These are phyloP conservation scores for Furnarius figulus DNA, from an alignment of 2,113 vertebrate species.

Conservation along the genomic window DNA sequence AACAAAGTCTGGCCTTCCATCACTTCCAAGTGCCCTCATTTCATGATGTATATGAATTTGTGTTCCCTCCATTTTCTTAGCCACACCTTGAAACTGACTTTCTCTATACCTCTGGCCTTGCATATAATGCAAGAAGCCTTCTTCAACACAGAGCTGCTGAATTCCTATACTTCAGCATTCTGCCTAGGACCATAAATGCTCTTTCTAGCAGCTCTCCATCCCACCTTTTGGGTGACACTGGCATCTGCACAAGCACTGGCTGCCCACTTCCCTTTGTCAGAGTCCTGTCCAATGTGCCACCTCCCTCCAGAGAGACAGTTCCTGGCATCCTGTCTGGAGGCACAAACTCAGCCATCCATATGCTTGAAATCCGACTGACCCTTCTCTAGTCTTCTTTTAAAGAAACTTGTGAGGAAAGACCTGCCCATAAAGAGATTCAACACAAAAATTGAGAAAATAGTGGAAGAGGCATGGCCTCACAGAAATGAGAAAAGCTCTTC, in stretches of 20 bases:
- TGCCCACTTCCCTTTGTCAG: not conserved
- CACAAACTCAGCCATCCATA: not conserved
- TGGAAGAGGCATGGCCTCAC: not conserved
- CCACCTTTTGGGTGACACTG: not conserved
- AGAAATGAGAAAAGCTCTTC: not conserved
- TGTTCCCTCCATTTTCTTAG: not conserved
- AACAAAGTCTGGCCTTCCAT: not conserved
- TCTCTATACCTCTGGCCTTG: not conserved
- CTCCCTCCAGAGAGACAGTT: not conserved
- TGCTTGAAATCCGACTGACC: not conserved
- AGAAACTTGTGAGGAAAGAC: not conserved
- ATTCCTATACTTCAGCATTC: not conserved
- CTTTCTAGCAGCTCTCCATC: not conserved
- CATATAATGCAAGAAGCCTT: not conserved
- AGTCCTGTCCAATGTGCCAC: not conserved
- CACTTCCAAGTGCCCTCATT: not conserved
- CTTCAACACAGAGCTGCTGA: not conserved
- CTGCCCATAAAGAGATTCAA: not conserved
- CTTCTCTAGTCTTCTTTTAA: not conserved
- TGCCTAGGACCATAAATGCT: not conserved
- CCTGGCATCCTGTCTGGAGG: not conserved
- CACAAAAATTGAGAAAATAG: not conserved
- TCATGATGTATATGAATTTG: fast-evolving
- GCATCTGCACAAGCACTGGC: not conserved
- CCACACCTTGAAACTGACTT: not conserved